Percentiles rank a stretch among this genome's conserved stretches.
These are phyloP conservation scores for Donacobius atricapilla DNA, from an alignment of 2,113 vertebrate genomes.

Conservation along the genomic window DNA sequence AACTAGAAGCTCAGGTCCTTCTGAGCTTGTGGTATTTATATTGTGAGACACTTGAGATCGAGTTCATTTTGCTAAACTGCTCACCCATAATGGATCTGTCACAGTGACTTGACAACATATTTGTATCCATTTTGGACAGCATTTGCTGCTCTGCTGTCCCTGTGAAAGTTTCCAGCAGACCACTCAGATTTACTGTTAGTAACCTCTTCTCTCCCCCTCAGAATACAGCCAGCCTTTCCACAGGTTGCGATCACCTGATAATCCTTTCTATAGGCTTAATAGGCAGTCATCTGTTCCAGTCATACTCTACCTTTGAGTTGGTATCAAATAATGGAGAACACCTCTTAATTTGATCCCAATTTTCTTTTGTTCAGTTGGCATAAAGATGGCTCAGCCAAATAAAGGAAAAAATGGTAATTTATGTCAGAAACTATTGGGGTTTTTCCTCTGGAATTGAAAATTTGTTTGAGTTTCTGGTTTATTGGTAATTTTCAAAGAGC, in stretches of 20 bases:
- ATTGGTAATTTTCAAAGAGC: neutral
- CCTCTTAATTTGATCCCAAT: neutral
- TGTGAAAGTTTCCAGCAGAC: neutral
- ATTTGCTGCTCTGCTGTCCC: neutral
- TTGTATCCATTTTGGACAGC: constrained; percentile 30
- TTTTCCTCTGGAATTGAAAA: neutral
- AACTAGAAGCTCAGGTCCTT: neutral
- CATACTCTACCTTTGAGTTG: neutral
- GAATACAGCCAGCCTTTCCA: neutral
- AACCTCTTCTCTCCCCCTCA: neutral
- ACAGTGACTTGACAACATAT: neutral
- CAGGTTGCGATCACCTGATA: fast-evolving
- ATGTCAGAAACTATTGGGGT: neutral
- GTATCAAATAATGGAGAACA: neutral
- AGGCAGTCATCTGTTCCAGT: neutral
- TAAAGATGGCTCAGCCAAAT: neutral
- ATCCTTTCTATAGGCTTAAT: neutral
- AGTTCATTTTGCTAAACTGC: constrained; percentile 44
- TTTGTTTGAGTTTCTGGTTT: neutral
- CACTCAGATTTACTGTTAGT: neutral
- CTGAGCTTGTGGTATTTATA: constrained; percentile 1
- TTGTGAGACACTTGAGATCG: neutral
- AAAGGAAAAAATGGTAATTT: neutral
- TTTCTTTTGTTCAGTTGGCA: neutral
- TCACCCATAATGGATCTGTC: constrained; percentile 36